Percentiles rank a stretch among this genome's conserved stretches.
Conservation (phyloP, 2,888 invertebrate genomes). For the Bellardia bayeri region DNA sequence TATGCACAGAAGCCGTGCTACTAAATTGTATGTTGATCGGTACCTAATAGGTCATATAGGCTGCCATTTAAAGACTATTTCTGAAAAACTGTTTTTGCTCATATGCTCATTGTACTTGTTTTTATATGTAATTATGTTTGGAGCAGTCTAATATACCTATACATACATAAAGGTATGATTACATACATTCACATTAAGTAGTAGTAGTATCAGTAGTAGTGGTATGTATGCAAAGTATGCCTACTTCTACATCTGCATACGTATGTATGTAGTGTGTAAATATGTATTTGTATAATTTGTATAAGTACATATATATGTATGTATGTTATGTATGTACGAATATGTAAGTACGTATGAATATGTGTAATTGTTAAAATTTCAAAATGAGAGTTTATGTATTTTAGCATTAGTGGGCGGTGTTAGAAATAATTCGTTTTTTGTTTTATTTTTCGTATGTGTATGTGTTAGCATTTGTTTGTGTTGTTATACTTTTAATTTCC, state of each 20-base stretch:
- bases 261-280: conserved; percentile 15
- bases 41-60: no score
- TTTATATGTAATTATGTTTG: no score
- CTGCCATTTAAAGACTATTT: no score
- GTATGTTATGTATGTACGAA: no score
- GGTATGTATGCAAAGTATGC: conserved; percentile 40
- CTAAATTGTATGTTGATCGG: no score
- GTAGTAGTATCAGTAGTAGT: conserved; percentile 30
- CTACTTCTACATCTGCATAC: conserved; percentile 53
- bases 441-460: background rate
- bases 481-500: conserved; percentile 77
- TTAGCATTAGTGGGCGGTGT: conserved; percentile 84
- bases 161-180: conserved; percentile 38
- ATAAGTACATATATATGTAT: conserved; percentile 9
- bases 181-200: conserved; percentile 43
- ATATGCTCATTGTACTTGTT: no score
- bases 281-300: conserved; percentile 47
- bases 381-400: conserved; percentile 65
- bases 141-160: conserved; percentile 33
- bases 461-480: conserved; percentile 13
- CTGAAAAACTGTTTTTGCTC: no score
- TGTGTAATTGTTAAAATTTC: conserved; percentile 62
- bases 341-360: conserved; percentile 11
- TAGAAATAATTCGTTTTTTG: conserved; percentile 79
- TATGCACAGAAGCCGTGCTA: no score